phyloP scores from a whole-genome alignment of 2,888 invertebrate species.

The Drosophila kambysellisi region DNA sequence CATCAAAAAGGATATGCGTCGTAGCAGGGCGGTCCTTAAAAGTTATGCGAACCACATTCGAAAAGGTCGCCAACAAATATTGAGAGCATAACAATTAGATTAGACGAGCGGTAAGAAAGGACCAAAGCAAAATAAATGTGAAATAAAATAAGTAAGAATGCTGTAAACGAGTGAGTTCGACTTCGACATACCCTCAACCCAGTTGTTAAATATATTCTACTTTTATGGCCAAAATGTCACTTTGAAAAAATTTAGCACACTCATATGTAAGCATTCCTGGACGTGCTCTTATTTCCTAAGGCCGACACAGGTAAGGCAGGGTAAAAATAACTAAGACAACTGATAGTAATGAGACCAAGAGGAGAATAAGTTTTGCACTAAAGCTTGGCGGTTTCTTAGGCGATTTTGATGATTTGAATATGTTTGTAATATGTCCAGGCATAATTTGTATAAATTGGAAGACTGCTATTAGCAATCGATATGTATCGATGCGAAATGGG shows the following conservation, averaged over 20 bases:
- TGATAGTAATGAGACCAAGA: background rate
- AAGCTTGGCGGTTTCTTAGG: background rate
- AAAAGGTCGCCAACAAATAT: slow-evolving; percentile 45
- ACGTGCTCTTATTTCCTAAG: background rate
- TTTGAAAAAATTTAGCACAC: background rate
- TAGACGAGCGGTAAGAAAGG: slow-evolving; percentile 22
- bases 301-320: background rate
- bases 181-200: background rate
- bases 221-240: background rate
- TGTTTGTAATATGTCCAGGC: background rate
- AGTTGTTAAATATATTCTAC: background rate
- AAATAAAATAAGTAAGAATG: slow-evolving; percentile 13
- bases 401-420: background rate
- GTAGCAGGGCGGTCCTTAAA: slow-evolving; percentile 25
- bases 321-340: background rate
- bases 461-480: background rate
- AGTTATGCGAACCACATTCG: slow-evolving; percentile 36
- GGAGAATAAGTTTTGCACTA: background rate
- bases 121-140: slow-evolving; percentile 8
- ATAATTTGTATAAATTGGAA: background rate
- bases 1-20: slow-evolving; percentile 8
- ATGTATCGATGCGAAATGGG: background rate
- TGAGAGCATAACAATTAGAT: slow-evolving; percentile 53
- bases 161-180: slow-evolving; percentile 16
- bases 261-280: background rate